Evolutionary conservation across 2,797 vertebrate genomes (phyloP).

Genomic region (Dallia pectoralis): DNA sequence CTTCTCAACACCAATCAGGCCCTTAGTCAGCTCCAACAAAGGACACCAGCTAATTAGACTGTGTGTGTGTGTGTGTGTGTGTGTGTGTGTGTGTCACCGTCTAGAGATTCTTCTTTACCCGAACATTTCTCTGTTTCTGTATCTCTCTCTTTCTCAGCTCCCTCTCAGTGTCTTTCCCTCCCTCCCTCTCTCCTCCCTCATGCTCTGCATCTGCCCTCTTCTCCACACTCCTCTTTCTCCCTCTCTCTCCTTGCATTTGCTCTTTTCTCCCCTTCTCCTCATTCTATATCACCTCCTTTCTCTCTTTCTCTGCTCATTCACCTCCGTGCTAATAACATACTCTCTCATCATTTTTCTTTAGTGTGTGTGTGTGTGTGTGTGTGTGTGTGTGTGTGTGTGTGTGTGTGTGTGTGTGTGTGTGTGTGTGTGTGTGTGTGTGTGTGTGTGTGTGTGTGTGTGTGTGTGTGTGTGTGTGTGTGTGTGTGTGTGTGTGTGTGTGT

Average conservation of each 20-base stretch:
- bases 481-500: no score
- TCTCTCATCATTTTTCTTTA: background rate
- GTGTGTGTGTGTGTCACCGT: constrained; percentile 12
- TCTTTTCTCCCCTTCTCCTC: no score
- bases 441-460: constrained; percentile 9
- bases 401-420: constrained; percentile 10
- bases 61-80: constrained; percentile 19
- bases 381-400: background rate
- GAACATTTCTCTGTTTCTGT: background rate
- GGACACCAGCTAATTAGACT: constrained; percentile 68
- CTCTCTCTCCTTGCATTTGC: background rate
- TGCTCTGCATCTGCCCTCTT: background rate
- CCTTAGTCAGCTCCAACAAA: constrained; percentile 50
- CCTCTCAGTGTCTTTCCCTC: constrained; percentile 29
- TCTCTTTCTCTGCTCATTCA: background rate
- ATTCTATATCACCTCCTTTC: background rate
- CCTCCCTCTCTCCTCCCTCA: background rate
- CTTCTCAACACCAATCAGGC: constrained; percentile 65
- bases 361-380: constrained; percentile 15
- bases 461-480: constrained; percentile 20
- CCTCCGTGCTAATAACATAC: background rate
- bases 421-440: background rate
- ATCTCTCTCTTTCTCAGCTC: constrained; percentile 19
- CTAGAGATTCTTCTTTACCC: background rate
- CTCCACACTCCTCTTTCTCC: background rate